Base-by-base conservation (phyloP, 2,797 vertebrate species). In the Siniperca scherzeri region DNA sequence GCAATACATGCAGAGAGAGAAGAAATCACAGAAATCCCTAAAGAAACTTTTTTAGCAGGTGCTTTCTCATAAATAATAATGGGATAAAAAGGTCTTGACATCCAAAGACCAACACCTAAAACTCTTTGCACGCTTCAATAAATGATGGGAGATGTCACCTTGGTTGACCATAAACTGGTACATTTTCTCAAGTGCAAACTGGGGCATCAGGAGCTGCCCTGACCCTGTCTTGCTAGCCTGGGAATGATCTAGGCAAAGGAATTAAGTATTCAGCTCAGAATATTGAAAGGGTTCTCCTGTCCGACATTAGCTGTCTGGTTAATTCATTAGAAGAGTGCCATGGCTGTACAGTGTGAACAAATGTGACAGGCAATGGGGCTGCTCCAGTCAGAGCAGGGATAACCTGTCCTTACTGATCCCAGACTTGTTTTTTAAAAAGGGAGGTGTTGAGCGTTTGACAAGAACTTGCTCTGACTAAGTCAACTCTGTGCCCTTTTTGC, bases 381-480 rank as follows among this genome's bases (percentile, higher is more conserved):
- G 16, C 70, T 81, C 22, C 72, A 42, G 71, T 71, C 59, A 67
- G 50, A 46, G 65, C 2, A 9, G 27, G 38, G 46, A 84, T 61
- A 60, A 70, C 16, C 30, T 3, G 4, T 74, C 57, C 64, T 75
- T 17, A 56, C 80, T 13, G 46, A 74, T 48, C 53, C 10, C 46
- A 52, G 36, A 74, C 68, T 57, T 71, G 36, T 59, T 36, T 65
- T 72, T 65, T 30, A 7, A 50, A 74, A 55, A 17, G 9, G 2
- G 59, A 82, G 40, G 46, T 73, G 78, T 76, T 72, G 33, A 73
- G 27, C 22, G 1, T 44, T 85, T 91, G 89, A 92, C 17, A 38
- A 81, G 62, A 89, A 86, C 59, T 65, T 70, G 30, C 70, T 89
- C 79, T 91, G 90, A 91, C 89, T 81, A 87, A 90, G 78, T 85